phyloP scores from a whole-genome alignment of 2,113 vertebrate genomes.

The Bolborhynchus lineola region DNA sequence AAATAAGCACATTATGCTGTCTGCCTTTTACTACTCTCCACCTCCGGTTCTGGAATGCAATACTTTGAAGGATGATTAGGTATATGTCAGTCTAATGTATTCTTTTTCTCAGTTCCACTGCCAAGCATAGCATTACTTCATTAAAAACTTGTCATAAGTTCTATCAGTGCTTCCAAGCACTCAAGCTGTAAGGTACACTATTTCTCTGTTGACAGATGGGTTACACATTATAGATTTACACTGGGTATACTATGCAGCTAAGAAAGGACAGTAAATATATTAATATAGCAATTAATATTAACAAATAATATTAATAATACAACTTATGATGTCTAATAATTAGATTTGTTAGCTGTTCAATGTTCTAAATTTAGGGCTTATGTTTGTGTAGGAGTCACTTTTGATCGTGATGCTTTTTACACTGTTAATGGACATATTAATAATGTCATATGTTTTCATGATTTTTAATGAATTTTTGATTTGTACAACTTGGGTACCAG shows the following conservation, averaged over 20 bases:
- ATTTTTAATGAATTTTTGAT: background rate
- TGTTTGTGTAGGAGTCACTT: background rate
- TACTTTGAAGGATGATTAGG: conserved; percentile 7
- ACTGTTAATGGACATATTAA: background rate
- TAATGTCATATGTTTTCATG: background rate
- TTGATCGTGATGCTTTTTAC: background rate
- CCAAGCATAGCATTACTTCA: conserved; percentile 24
- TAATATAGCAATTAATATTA: background rate
- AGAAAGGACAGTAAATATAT: background rate
- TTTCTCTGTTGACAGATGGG: background rate
- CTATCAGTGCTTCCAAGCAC: background rate
- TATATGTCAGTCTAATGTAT: background rate
- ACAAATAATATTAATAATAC: background rate
- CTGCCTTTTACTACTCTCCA: background rate
- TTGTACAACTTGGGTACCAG: background rate
- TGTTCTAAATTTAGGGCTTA: background rate
- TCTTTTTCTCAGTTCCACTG: background rate
- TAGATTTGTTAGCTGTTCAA: background rate
- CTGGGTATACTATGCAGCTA: background rate
- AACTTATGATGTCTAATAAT: background rate
- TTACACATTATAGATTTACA: background rate
- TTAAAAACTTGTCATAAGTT: conserved; percentile 37
- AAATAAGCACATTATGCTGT: background rate
- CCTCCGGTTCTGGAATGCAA: background rate
- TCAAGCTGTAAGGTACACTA: background rate